Percentiles rank a stretch among this genome's conserved stretches.
Conservation (phyloP, 1,140 invertebrate species). For the Hirudo medicinalis region DNA sequence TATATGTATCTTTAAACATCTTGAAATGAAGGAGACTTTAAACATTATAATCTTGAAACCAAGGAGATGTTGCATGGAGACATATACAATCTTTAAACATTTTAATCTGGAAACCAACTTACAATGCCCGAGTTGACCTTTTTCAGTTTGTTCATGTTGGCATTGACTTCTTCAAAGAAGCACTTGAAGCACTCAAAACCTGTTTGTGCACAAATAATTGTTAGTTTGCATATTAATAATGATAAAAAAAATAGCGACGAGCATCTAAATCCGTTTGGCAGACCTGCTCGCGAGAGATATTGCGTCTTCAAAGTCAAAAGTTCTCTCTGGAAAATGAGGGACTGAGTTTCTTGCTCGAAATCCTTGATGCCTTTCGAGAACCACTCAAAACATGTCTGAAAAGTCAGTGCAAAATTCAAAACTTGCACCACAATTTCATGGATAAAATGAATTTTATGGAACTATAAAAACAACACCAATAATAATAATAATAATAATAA, state of each 20-base stretch:
- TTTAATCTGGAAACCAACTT: no score
- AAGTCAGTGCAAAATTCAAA: not conserved
- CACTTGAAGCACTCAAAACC: conserved; percentile 45
- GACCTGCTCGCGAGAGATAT: not conserved
- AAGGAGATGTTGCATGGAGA: no score
- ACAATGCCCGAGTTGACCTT: conserved; percentile 25
- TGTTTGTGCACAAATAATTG: conserved; percentile 18
- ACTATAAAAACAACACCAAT: no score
- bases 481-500: not conserved
- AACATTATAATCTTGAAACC: no score
- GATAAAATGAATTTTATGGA: no score
- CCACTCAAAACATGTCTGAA: conserved; percentile 45
- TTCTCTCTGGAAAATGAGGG: conserved; percentile 44
- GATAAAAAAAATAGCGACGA: not conserved
- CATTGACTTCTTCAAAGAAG: conserved; percentile 46
- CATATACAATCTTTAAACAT: no score
- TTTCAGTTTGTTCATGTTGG: conserved; percentile 41
- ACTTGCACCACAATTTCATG: not conserved
- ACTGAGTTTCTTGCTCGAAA: conserved; percentile 43
- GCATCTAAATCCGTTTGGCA: not conserved
- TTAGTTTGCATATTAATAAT: not conserved
- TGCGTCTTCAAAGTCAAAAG: conserved; percentile 41
- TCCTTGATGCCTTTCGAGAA: conserved; percentile 45
- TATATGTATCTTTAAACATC: no score
- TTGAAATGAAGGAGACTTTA: no score